Conservation (phyloP, 2,888 invertebrate species). For the Rhynchonema sp. region DNA sequence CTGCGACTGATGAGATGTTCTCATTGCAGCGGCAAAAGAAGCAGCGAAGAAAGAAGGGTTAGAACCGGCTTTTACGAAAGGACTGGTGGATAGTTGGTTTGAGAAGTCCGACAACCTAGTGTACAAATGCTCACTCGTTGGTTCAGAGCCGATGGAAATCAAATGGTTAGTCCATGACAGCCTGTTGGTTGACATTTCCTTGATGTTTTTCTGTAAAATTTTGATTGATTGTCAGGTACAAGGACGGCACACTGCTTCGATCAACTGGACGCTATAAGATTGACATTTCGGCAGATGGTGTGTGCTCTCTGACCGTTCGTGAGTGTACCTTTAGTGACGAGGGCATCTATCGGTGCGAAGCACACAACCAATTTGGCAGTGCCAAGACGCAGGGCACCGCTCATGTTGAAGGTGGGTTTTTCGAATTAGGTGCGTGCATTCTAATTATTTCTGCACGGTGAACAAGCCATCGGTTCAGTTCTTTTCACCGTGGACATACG, state of each 20-base stretch:
- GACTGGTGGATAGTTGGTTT: conserved; percentile 19
- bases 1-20: no score
- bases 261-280: conserved; percentile 14
- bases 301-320: conserved; percentile 17
- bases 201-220: neutral
- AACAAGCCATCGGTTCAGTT: no score
- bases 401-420: conserved; percentile 15
- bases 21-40: conserved; percentile 11
- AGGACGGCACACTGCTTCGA: conserved; percentile 23
- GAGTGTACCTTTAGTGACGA: conserved; percentile 23
- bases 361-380: conserved; percentile 38
- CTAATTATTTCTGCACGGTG: no score
- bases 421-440: no score
- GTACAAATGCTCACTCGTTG: conserved; percentile 25
- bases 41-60: conserved; percentile 22
- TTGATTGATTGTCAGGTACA: conserved; percentile 12
- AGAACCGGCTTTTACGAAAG: conserved; percentile 24
- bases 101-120: conserved; percentile 21
- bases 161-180: conserved; percentile 15
- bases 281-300: conserved; percentile 18
- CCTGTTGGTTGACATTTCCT: neutral
- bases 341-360: conserved; percentile 44
- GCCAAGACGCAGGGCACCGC: conserved; percentile 29
- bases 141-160: conserved; percentile 23
- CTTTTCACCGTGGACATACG: no score